Conservation (phyloP, 2,797 vertebrate species). For the Pogoniulus pusillus region DNA sequence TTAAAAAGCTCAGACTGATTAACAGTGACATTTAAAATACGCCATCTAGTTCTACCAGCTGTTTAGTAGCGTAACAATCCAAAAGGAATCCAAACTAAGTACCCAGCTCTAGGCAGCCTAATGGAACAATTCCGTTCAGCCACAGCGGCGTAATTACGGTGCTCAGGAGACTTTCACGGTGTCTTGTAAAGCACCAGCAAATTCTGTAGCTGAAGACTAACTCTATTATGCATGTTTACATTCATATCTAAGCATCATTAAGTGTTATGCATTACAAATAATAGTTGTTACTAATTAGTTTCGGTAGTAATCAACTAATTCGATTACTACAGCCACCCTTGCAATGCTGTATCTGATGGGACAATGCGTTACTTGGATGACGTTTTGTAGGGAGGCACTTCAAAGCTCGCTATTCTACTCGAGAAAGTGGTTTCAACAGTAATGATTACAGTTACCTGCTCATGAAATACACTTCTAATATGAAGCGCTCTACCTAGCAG, state of each 20-base stretch:
- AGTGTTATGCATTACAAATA: too few relatives aligned
- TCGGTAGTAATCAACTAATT: neutral
- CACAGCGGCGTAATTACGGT: rapidly evolving
- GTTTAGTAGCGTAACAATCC: neutral
- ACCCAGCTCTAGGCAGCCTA: neutral
- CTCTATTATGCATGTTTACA: too few relatives aligned
- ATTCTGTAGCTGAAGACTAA: neutral
- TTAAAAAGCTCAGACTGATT: neutral
- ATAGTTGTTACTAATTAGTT: neutral
- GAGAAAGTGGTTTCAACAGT: neutral
- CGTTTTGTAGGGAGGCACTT: neutral
- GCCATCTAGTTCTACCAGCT: neutral
- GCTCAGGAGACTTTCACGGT: rapidly evolving
- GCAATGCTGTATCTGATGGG: rapidly evolving
- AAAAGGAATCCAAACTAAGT: neutral
- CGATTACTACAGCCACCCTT: neutral
- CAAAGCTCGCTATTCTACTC: neutral
- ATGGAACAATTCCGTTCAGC: neutral
- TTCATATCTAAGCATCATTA: too few relatives aligned
- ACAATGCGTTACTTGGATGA: rapidly evolving
- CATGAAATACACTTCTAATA: neutral
- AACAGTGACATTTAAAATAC: neutral
- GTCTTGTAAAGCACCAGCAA: neutral
- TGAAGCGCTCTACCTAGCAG: neutral
- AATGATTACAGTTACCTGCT: too few relatives aligned